Evolutionary conservation across 2,797 vertebrate genomes (phyloP).

Genomic region (Acipenser ruthenus): DNA sequence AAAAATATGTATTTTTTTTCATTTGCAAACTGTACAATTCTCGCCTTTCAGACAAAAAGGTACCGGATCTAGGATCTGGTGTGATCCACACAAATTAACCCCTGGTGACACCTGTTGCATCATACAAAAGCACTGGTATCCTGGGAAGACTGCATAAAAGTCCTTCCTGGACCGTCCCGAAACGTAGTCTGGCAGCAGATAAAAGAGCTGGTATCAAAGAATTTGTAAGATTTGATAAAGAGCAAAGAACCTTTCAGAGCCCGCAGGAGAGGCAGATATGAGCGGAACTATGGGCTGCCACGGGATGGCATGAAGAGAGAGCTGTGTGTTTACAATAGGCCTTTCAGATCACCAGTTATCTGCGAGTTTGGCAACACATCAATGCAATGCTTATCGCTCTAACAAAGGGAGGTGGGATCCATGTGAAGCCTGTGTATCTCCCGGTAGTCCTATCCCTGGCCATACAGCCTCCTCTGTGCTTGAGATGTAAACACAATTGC

Average conservation of each 20-base stretch:
- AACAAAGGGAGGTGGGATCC: conserved; percentile 42
- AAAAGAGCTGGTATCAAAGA: not conserved
- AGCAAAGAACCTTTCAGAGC: not conserved
- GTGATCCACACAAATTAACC: too few species aligned
- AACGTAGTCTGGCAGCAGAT: not conserved
- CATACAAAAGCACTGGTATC: too few species aligned
- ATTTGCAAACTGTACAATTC: too few species aligned
- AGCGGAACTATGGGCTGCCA: not conserved
- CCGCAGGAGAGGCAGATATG: not conserved
- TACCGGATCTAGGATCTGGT: too few species aligned
- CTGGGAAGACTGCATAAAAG: too few species aligned
- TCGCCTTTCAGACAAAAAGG: too few species aligned
- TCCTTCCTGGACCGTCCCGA: too few species aligned
- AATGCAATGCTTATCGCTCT: conserved; percentile 58
- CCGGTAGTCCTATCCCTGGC: too few species aligned
- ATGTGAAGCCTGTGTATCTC: conserved; percentile 2
- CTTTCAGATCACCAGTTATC: conserved; percentile 37
- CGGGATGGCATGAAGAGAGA: not conserved
- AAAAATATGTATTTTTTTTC: too few species aligned
- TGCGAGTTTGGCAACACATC: conserved; percentile 57
- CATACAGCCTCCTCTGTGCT: too few species aligned
- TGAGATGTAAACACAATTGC: too few species aligned
- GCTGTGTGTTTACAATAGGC: conserved; percentile 31
- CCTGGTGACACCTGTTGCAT: too few species aligned
- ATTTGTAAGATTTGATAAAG: not conserved